Evolutionary conservation across 2,113 vertebrate species (phyloP).

Genomic region (Mormoops blainvillei): DNA sequence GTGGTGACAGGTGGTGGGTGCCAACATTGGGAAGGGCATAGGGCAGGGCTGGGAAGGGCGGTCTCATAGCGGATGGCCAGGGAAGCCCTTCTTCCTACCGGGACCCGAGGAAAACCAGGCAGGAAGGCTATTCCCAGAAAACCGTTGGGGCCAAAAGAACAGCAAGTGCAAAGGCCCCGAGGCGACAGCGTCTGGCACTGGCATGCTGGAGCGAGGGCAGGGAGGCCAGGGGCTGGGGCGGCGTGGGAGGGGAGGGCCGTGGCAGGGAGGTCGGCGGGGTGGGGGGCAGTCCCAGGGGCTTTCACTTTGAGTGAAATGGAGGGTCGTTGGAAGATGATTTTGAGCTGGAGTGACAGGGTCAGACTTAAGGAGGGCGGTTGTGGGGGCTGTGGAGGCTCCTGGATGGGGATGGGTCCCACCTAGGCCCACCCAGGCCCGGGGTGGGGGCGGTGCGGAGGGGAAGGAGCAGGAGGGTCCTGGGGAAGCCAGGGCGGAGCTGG

Average conservation of each 20-base stretch:
- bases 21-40: background rate
- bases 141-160: no score
- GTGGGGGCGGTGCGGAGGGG: fast-evolving
- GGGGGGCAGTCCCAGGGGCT: background rate
- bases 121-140: background rate
- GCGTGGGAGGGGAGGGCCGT: no score
- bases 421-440: background rate
- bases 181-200: background rate
- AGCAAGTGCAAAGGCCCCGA: background rate
- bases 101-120: background rate
- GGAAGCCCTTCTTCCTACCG: background rate
- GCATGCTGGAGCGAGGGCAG: fast-evolving
- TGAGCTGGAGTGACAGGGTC: background rate
- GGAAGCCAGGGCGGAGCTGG: background rate
- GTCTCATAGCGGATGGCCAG: background rate
- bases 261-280: fast-evolving
- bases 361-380: background rate
- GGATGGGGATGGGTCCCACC: background rate
- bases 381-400: background rate
- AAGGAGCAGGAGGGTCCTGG: no score
- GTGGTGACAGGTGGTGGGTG: background rate
- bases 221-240: background rate
- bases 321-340: no score
- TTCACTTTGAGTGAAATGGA: background rate
- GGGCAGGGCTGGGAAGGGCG: background rate